Conservation (phyloP, 2,113 vertebrate genomes). For the Clarias gariepinus region DNA sequence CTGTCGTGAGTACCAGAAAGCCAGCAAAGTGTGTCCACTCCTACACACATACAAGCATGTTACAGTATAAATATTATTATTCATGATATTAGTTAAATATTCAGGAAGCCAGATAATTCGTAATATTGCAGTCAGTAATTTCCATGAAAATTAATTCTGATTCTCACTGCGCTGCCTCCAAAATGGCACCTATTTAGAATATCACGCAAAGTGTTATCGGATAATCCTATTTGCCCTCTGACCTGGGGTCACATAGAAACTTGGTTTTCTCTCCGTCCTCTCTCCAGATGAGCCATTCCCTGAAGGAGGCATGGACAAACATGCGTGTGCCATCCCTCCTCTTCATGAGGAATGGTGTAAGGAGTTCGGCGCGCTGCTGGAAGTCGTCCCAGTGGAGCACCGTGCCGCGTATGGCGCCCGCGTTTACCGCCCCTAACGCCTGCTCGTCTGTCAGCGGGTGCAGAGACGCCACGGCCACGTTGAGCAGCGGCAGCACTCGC, state of each 20-base stretch:
- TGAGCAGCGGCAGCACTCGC: constrained; percentile 92
- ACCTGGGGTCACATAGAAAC: constrained; percentile 98
- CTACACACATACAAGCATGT: constrained; percentile 61
- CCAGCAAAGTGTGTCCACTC: constrained; percentile 94
- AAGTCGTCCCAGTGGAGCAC: constrained; percentile 90
- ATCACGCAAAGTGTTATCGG: background rate
- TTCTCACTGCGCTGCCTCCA: background rate
- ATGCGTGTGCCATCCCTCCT: constrained; percentile 90
- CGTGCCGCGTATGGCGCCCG: constrained; percentile 56
- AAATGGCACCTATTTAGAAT: background rate
- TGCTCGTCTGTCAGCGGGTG: constrained; percentile 94
- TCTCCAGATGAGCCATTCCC: constrained; percentile 98
- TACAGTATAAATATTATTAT: background rate
- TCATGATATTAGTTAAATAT: background rate
- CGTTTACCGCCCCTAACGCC: constrained; percentile 85
- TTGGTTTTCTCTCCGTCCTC: constrained; percentile 96
- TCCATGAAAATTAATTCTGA: background rate
- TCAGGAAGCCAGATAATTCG: background rate
- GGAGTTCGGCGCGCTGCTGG: constrained; percentile 90
- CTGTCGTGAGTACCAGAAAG: constrained; percentile 96
- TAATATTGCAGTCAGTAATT: background rate
- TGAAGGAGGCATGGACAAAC: constrained; percentile 95
- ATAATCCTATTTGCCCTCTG: constrained; percentile 17
- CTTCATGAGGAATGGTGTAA: constrained; percentile 89
- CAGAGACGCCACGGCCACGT: constrained; percentile 91